phyloP scores from a whole-genome alignment of 2,113 vertebrate species.

The Xenus cinereus region DNA sequence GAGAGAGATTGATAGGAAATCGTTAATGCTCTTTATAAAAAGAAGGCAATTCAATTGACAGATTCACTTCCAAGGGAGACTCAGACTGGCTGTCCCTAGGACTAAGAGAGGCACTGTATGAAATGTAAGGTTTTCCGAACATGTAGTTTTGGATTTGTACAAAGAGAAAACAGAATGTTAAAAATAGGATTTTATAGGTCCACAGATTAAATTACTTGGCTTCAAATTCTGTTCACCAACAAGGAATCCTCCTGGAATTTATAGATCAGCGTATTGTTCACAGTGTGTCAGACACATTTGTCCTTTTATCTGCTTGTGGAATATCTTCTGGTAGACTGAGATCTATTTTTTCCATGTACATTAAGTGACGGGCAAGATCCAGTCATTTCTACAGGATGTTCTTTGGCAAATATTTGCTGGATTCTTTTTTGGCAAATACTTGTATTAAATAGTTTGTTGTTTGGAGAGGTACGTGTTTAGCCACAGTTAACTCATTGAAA shows the following conservation, averaged over 20 bases:
- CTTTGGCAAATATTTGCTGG: background rate
- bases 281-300: background rate
- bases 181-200: background rate
- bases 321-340: background rate
- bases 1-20: background rate
- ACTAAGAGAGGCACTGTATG: background rate
- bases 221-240: background rate
- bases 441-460: background rate
- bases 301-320: background rate
- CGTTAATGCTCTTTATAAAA: background rate
- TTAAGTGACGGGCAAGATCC: background rate
- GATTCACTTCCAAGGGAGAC: background rate
- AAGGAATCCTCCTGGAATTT: background rate
- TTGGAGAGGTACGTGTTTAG: background rate
- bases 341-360: background rate
- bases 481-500: background rate
- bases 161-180: background rate
- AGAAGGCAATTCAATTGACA: background rate
- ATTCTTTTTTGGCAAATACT: background rate
- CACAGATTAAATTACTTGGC: background rate
- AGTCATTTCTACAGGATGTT: background rate
- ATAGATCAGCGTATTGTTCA: background rate
- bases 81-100: background rate
- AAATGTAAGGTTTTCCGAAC: background rate
- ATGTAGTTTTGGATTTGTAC: background rate